Base-by-base conservation (phyloP, 1,140 invertebrate genomes). In the Bombus confusus region DNA sequence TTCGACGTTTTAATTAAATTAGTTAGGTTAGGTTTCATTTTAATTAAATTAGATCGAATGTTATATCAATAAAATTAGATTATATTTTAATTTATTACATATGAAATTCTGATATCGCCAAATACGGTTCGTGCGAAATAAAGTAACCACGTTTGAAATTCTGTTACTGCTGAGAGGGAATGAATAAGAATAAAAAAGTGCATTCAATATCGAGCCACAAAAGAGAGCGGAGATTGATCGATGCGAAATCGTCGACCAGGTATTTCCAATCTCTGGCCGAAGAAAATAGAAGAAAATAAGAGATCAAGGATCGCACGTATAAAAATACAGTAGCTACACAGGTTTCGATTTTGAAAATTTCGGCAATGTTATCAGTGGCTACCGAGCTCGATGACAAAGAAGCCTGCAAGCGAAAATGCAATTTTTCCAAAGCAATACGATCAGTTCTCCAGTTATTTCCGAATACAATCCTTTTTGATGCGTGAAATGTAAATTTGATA, bases 331-430 rank as follows among this genome's bases (percentile, higher is more conserved):
- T 10, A 28, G 10, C 10, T 43, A 57, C 41, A 15, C 8, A 18
- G 4, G 52, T 80, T 85, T 68, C 43, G 78, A 85, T 85, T 85
- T 85, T 69, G 41, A 85, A 85, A 85, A 85, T 73, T 85, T 71
- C 0, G 18, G 34, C 25, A 15, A 66, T 59, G 34, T n/a, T 1
- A 39, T 62, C 62, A 57, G 1, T 34, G 31, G 41, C 18, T 52
- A 69, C 39, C 78, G 28, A 2, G 37, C 41, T 34, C 43, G 41
- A 68, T 85, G 41, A 85, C 73, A 52, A 85, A 85, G 37, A 80
- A 62, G 5, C 28, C 37, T 66, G 57, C 28, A 73, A 34, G 4
- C 43, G 69, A 74, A 80, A 85, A 81, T 41, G 59, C 69, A 80
- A 85, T 85, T 85, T 80, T 85, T 74, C 59, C 59, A 25, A 6